phyloP scores from a whole-genome alignment of 2,888 invertebrate genomes.

The Parelbella ahira region DNA sequence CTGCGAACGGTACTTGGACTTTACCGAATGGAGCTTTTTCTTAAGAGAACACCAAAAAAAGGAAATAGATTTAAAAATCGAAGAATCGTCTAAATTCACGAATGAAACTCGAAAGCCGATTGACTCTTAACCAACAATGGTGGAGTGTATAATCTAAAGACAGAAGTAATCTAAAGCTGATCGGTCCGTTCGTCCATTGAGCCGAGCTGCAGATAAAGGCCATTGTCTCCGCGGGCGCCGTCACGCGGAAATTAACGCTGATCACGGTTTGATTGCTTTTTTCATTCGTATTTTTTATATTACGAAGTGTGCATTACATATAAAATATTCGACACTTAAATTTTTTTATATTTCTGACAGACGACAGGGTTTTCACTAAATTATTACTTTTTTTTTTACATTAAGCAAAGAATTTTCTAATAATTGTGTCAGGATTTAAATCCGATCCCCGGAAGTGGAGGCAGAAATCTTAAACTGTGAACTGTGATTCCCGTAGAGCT shows the following conservation, averaged over 20 bases:
- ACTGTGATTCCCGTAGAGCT: too few species aligned
- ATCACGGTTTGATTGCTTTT: slow-evolving; percentile 31
- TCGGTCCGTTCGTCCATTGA: slow-evolving; percentile 36
- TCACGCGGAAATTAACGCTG: slow-evolving; percentile 33
- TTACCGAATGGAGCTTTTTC: too few species aligned
- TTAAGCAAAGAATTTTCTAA: too few species aligned
- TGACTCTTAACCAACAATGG: slow-evolving; percentile 19
- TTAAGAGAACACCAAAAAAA: too few species aligned
- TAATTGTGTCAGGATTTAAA: too few species aligned
- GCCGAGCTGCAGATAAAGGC: slow-evolving; percentile 41
- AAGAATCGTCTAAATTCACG: not conserved
- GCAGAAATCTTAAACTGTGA: too few species aligned
- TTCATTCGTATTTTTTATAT: slow-evolving; percentile 27
- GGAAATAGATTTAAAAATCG: not conserved
- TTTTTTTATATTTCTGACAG: too few species aligned
- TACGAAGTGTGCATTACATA: slow-evolving; percentile 18
- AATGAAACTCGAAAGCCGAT: slow-evolving; percentile 13
- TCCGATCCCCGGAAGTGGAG: too few species aligned
- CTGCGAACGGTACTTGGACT: too few species aligned
- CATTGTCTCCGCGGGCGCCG: slow-evolving; percentile 26
- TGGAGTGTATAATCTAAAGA: slow-evolving; percentile 23
- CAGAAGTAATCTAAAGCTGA: slow-evolving; percentile 46
- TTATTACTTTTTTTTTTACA: too few species aligned
- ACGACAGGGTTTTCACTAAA: too few species aligned
- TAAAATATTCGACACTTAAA: too few species aligned